Percentiles rank a stretch among this genome's conserved stretches.
These are phyloP conservation scores for Neopelma chrysocephalum DNA, from an alignment of 2,797 vertebrate genomes.

Conservation along the genomic window DNA sequence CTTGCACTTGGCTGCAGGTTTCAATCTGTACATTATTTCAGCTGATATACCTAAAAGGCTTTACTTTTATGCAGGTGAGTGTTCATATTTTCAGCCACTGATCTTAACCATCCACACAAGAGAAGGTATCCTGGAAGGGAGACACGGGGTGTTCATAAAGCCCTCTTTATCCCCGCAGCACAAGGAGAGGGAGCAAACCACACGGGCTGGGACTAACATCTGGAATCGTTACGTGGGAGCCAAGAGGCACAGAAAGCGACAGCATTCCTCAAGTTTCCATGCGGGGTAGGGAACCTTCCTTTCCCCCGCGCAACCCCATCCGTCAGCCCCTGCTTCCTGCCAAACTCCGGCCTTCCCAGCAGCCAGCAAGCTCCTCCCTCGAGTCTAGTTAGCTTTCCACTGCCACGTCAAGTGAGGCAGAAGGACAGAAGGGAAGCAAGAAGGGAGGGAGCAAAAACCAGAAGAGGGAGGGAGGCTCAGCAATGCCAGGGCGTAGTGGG, in stretches of 20 bases:
- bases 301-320: conserved; percentile 77
- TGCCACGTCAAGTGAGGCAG: conserved; percentile 94
- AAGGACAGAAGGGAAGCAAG: conserved; percentile 75
- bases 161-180: conserved; percentile 72
- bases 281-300: conserved; percentile 64
- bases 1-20: neutral
- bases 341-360: conserved; percentile 90
- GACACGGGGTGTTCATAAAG: conserved; percentile 50
- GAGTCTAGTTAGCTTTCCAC: conserved; percentile 80
- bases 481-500: conserved; percentile 57
- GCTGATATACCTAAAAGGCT: neutral
- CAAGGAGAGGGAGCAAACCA: conserved; percentile 58
- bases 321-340: conserved; percentile 85
- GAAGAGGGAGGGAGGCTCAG: conserved; percentile 61
- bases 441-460: conserved; percentile 67
- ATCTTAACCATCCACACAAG: neutral
- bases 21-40: neutral
- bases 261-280: conserved; percentile 83
- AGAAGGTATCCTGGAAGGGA: neutral
- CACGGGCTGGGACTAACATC: conserved; percentile 86
- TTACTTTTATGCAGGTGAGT: neutral
- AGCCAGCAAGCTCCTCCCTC: conserved; percentile 80
- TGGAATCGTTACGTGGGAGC: conserved; percentile 90
- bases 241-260: conserved; percentile 81
- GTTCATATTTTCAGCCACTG: neutral